Conservation (phyloP, 2,797 vertebrate species). For the Enteromius argenteus region DNA sequence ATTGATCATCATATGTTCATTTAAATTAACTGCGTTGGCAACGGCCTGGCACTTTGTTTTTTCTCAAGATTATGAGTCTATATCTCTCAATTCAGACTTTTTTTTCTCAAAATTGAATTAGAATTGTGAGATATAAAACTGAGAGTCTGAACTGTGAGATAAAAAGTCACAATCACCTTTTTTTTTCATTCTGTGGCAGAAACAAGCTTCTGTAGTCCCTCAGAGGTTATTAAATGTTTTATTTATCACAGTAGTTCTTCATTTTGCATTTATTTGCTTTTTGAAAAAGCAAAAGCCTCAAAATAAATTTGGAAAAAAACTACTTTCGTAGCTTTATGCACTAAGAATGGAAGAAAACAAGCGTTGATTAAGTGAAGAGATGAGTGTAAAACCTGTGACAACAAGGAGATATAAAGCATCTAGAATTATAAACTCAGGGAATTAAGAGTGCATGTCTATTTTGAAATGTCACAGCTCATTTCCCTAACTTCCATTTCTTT, state of each 20-base stretch:
- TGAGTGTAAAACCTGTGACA: not conserved
- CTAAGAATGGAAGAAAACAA: not conserved
- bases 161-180: not conserved
- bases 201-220: not conserved
- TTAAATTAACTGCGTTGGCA: slow-evolving; percentile 59
- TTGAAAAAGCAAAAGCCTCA: not conserved
- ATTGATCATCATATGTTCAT: slow-evolving; percentile 69
- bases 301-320: not conserved
- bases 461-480: slow-evolving; percentile 76
- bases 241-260: not conserved
- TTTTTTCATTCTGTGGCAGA: not conserved
- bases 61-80: not conserved
- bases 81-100: not conserved
- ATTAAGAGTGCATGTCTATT: slow-evolving; percentile 72
- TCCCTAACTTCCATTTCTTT: slow-evolving; percentile 74
- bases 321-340: not conserved
- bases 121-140: not conserved
- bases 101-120: not conserved
- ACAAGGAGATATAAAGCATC: slow-evolving; percentile 39
- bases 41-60: slow-evolving; percentile 17
- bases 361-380: not conserved
- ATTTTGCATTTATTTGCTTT: not conserved
- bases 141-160: not conserved
- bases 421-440: slow-evolving; percentile 70
- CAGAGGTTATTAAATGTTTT: not conserved